phyloP scores from a whole-genome alignment of 2,113 vertebrate genomes.

The Phaethon lepturus region DNA sequence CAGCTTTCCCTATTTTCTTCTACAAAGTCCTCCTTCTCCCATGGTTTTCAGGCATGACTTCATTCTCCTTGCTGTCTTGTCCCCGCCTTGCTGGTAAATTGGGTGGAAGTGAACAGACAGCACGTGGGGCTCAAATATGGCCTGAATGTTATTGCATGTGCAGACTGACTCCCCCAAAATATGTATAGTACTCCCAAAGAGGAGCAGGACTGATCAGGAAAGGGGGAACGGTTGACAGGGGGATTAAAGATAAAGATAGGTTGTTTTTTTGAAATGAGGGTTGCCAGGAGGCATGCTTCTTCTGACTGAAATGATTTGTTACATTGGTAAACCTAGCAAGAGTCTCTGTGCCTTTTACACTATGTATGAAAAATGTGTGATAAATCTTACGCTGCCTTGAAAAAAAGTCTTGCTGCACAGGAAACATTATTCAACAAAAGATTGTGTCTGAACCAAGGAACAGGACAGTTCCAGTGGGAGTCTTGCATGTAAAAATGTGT shows the following conservation, averaged over 20 bases:
- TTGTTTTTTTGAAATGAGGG: neutral
- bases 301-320: neutral
- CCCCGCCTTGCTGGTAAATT: neutral
- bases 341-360: neutral
- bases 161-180: neutral
- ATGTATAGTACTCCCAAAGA: neutral
- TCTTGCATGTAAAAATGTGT: neutral
- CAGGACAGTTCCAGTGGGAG: neutral
- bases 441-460: neutral
- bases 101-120: neutral
- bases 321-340: neutral
- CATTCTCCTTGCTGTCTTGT: neutral
- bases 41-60: neutral
- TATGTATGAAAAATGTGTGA: neutral
- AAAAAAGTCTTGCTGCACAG: neutral
- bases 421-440: neutral
- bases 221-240: fast-evolving
- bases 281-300: neutral
- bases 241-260: neutral
- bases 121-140: fast-evolving
- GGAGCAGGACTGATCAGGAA: neutral
- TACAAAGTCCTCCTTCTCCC: neutral
- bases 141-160: neutral
- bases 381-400: neutral
- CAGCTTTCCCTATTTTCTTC: neutral